Evolutionary conservation across 2,888 invertebrate species (phyloP), one percentile per base, ranked within the genome.

Genomic region (Apotomis turbidana): DNA sequence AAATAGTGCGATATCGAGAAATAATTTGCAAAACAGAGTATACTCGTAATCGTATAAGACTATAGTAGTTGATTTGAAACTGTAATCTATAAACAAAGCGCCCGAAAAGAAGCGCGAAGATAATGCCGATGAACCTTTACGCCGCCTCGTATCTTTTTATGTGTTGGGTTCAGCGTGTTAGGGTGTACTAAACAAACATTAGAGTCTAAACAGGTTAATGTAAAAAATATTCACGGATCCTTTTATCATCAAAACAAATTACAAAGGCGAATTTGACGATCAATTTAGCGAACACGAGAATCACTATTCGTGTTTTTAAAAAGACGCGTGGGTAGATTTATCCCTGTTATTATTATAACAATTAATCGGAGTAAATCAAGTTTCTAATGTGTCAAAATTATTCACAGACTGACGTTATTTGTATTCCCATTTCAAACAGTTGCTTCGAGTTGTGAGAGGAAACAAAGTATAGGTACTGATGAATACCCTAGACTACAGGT

Each of bases 81-180:
- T 15, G 27, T 44, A 9, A 27, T 5, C 46, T 66, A 46, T 55
- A 36, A 46, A 66, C 8, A 66, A 55, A 46, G 9, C 46, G 27
- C 46, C 66, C 15, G 41, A 57, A 66, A 66, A 66, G 46, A 66
- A 66, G 66, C 46, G 57, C 66, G 44, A 46, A 57, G 57, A 66
- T 57, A 66, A 55, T 66, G 55, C n/a, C 66, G 46, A 66, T 57
- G 66, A 36, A 66, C 64, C 64, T 38, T 54, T 46, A 41, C 46
- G 36, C 27, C 55, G 46, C 58, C 27, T 58, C 58, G 38, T 57
- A 57, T 66, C 57, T 55, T 66, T 66, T 66, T 66, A 66, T 66
- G 64, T 15, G 63, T 63, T 54, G 66, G 66, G 55, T 54, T 46
- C 46, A 58, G 5, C 38, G 10, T 54, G 62, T 63, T 63, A 57